Base-by-base conservation (phyloP, 2,888 invertebrate species). In the Cryptus armator region DNA sequence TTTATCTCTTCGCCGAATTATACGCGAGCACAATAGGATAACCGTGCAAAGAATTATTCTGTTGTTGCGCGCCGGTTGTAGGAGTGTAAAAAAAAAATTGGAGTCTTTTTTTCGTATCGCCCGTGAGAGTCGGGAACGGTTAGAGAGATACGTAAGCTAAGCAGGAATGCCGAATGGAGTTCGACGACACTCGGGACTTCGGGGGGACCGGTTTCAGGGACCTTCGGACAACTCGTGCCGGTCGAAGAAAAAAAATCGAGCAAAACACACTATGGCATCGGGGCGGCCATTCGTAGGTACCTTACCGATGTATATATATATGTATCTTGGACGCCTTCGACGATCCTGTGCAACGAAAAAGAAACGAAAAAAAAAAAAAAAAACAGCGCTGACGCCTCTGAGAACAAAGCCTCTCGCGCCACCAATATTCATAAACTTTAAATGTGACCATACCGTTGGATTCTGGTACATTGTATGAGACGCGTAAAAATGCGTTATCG, bases 121-220 rank as follows among this genome's bases (percentile, higher is more conserved):
- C 19, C 12, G 59, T 59, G 66, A 46, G 75, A 48, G 62, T 46
- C 48, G 64, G 16, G 48, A 19, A 37, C 64, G 64, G 77, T 71
- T 43, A 71, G 70, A 70, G 78, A 67, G 70, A 82, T 81, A 83
- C 74, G 81, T 84, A 81, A 88, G 86, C 85, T 91, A 90, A 90
- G 89, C 87, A 92, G 91, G 93, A 92, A 93, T 93, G 92, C 91
- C 90, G 90, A 91, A 91, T 91, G 90, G 93, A 92, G 84, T 85
- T 93, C 93, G 93, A 92, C 91, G 93, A 92, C 93, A 92, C 91
- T 71, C 68, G 89, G 88, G 90, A 91, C 90, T 89, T 89, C 86
- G 84, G 59, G 89, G 83, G 85, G 92, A 93, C 93, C 93, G 93
- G 93, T 93, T 93, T 92, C 89, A 89, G 90, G 91, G 91, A 91